Conservation (phyloP, 2,888 invertebrate species). For the Eudasyphora cyanicolor region DNA sequence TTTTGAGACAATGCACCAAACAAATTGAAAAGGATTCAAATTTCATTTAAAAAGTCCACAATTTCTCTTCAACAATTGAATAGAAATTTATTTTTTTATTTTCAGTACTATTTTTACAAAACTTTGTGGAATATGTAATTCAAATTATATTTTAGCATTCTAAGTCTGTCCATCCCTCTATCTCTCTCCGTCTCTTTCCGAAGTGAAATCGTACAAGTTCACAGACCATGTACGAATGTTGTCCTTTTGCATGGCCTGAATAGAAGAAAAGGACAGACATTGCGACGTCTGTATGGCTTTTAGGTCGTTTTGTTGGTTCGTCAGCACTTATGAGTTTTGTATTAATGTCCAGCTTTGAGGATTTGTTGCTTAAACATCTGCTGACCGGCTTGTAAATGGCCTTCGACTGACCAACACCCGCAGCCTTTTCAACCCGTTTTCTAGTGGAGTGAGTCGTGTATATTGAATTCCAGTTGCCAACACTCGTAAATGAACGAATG, state of each 20-base stretch:
- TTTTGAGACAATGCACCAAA: too few species aligned
- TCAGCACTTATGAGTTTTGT: constrained; percentile 35
- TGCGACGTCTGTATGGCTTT: background rate
- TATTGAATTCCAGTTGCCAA: constrained; percentile 8
- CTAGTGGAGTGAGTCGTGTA: background rate
- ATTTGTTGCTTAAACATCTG: constrained; percentile 37
- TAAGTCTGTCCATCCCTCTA: too few species aligned
- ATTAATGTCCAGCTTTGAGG: constrained; percentile 32
- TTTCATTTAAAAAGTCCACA: too few species aligned
- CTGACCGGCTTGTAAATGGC: background rate
- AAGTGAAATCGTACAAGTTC: constrained; percentile 3
- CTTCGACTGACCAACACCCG: background rate
- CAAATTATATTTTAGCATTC: background rate
- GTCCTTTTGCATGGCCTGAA: background rate
- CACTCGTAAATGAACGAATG: constrained; percentile 33
- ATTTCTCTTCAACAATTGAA: too few species aligned
- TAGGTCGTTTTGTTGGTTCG: constrained; percentile 7
- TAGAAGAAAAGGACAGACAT: background rate
- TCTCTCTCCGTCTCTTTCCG: too few species aligned
- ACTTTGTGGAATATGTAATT: background rate
- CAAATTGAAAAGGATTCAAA: too few species aligned
- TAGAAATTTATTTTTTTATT: too few species aligned
- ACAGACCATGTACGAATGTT: background rate
- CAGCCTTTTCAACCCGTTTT: background rate
- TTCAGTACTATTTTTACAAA: background rate